Conservation (phyloP, 2,888 invertebrate species). For the Andrena minutula region DNA sequence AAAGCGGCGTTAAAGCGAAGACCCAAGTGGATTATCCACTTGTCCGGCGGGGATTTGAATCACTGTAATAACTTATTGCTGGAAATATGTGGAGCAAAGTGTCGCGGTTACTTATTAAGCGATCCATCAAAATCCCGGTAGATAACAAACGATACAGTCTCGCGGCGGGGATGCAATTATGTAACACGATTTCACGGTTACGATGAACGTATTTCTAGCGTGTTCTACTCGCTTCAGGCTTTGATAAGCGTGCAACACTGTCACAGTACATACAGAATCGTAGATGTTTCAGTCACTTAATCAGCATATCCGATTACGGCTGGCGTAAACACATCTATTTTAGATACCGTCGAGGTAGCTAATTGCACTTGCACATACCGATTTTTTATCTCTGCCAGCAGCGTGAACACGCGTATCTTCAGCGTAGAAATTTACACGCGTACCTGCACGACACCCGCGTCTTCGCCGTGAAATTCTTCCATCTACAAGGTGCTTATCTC, state of each 20-base stretch:
- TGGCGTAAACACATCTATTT: slow-evolving; percentile 8
- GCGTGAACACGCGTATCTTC: not conserved
- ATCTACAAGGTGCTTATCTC: not conserved
- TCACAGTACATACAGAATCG: slow-evolving; percentile 1
- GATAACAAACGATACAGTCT: slow-evolving; percentile 5
- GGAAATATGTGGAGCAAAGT: not conserved
- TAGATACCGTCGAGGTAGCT: slow-evolving; percentile 21
- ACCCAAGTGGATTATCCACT: not conserved
- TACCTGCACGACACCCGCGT: too few relatives aligned
- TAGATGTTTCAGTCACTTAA: slow-evolving; percentile 15
- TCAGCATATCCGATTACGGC: slow-evolving; percentile 36
- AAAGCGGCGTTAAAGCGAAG: not conserved
- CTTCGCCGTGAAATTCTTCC: too few relatives aligned
- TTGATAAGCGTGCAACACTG: slow-evolving; percentile 13
- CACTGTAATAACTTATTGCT: not conserved
- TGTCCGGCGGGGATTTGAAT: not conserved
- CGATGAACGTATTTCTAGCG: not conserved
- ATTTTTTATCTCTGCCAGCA: not conserved
- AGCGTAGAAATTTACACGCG: not conserved
- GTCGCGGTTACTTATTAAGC: not conserved
- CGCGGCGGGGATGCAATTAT: slow-evolving; percentile 1
- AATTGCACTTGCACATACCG: slow-evolving; percentile 34
- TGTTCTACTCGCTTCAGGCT: not conserved
- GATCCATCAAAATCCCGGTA: not conserved
- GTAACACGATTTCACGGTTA: slow-evolving; percentile 7